These are phyloP conservation scores for Daptonema setosum DNA, from an alignment of 2,888 invertebrate genomes.

Conservation along the genomic window DNA sequence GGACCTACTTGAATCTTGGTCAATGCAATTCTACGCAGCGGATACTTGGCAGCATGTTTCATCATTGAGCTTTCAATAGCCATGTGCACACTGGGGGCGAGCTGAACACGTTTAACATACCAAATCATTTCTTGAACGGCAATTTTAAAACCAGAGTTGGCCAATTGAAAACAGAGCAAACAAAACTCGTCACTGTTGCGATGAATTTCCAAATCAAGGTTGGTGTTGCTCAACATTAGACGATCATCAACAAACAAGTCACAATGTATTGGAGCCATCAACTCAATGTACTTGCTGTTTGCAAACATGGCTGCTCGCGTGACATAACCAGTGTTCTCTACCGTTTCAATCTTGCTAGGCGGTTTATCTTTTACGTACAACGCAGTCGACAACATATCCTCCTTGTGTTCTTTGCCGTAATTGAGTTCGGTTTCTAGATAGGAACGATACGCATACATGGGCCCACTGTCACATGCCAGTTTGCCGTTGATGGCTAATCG, in stretches of 20 bases:
- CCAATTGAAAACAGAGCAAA: background rate
- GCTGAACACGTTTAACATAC: background rate
- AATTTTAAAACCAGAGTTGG: background rate
- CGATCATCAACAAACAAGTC: background rate
- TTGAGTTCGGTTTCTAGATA: slow-evolving; percentile 1
- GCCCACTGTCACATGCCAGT: slow-evolving; percentile 3
- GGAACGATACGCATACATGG: slow-evolving; percentile 1
- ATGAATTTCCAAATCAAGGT: background rate
- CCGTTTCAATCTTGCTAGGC: background rate
- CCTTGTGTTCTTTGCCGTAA: background rate
- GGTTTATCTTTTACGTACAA: background rate
- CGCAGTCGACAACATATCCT: background rate
- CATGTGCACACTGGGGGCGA: background rate
- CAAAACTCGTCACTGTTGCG: background rate
- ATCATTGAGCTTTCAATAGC: background rate
- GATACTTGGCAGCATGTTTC: background rate
- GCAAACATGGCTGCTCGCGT: background rate
- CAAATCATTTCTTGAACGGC: background rate
- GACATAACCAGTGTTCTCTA: background rate
- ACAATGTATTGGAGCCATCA: background rate
- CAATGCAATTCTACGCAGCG: background rate
- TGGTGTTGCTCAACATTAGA: background rate
- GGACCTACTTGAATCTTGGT: background rate
- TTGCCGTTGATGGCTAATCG: slow-evolving; percentile 1
- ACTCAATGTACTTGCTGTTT: background rate